Conservation (phyloP, 2,797 vertebrate genomes). For the Philypnodon macrostomus region DNA sequence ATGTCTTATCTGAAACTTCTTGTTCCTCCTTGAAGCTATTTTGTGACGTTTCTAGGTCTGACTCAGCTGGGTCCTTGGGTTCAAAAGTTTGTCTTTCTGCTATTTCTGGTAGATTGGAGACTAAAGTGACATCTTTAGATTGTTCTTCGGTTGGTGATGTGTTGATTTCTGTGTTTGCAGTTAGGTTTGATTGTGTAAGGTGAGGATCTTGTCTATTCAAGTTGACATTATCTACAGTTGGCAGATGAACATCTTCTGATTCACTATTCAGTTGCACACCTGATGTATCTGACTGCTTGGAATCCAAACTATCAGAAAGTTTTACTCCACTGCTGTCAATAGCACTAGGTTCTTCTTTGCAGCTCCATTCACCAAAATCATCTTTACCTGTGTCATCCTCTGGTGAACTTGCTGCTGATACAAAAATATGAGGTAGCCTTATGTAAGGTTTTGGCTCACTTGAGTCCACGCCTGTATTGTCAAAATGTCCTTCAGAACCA, state of each 20-base stretch:
- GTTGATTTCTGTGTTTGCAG: constrained; percentile 22
- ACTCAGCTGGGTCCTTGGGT: constrained; percentile 2
- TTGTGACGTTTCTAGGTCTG: neutral
- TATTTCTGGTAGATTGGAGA: constrained; percentile 5
- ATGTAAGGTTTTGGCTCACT: constrained; percentile 46
- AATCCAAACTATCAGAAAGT: constrained; percentile 19
- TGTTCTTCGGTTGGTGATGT: constrained; percentile 13
- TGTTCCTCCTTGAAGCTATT: neutral
- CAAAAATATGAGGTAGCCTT: constrained; percentile 74
- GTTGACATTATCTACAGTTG: constrained; percentile 4
- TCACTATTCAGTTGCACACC: constrained; percentile 18
- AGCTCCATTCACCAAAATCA: constrained; percentile 13
- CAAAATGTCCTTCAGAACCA: constrained; percentile 30
- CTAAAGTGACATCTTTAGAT: constrained; percentile 17
- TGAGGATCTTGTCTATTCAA: constrained; percentile 22
- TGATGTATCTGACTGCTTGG: constrained; percentile 16
- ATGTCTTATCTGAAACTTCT: constrained; percentile 23
- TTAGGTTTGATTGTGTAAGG: constrained; percentile 10
- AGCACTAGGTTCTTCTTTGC: constrained; percentile 17
- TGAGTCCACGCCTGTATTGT: constrained; percentile 20
- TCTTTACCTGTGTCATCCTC: constrained; percentile 63
- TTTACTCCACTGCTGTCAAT: constrained; percentile 13
- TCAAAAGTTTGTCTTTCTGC: constrained; percentile 5
- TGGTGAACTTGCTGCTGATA: constrained; percentile 73
- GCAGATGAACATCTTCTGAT: constrained; percentile 21